Evolutionary conservation across 2,113 vertebrate genomes (phyloP).

Genomic region (Onychostoma macrolepis): DNA sequence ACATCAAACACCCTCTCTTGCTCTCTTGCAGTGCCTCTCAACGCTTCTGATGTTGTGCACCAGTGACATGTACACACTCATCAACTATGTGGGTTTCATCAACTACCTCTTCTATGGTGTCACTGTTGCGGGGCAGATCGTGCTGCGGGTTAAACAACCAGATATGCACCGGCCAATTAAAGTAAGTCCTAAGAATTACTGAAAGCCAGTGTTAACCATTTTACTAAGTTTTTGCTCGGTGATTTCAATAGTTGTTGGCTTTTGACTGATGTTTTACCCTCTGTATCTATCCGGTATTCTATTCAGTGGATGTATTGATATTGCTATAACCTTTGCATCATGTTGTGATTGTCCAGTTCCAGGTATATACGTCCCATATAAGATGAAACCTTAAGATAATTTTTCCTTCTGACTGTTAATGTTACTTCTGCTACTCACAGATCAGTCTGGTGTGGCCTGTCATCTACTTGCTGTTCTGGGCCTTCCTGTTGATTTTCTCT

Average conservation of each 20-base stretch:
- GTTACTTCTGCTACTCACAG: conserved; percentile 67
- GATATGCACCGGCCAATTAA: conserved; percentile 86
- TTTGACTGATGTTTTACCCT: background rate
- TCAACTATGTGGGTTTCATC: conserved; percentile 95
- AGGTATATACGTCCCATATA: background rate
- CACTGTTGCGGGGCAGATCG: conserved; percentile 90
- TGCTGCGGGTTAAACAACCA: conserved; percentile 85
- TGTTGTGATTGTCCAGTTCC: background rate
- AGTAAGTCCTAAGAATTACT: conserved; percentile 66
- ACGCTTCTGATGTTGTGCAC: conserved; percentile 93
- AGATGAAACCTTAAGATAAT: background rate
- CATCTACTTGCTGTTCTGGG: conserved; percentile 92
- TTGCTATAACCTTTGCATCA: background rate
- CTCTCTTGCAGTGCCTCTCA: conserved; percentile 80
- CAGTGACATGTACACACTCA: conserved; percentile 94
- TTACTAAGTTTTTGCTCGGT: background rate
- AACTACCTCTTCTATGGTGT: conserved; percentile 96
- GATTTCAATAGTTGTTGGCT: background rate
- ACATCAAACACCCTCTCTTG: background rate
- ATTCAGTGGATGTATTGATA: background rate
- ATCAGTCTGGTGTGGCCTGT: conserved; percentile 86
- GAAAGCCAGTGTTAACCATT: background rate
- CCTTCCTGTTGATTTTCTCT: conserved; percentile 89
- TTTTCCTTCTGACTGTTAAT: background rate
- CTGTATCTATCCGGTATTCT: background rate